Evolutionary conservation across 2,888 invertebrate species (phyloP), one percentile per base, ranked within the genome.

Genomic region (Panzeria rudis): DNA sequence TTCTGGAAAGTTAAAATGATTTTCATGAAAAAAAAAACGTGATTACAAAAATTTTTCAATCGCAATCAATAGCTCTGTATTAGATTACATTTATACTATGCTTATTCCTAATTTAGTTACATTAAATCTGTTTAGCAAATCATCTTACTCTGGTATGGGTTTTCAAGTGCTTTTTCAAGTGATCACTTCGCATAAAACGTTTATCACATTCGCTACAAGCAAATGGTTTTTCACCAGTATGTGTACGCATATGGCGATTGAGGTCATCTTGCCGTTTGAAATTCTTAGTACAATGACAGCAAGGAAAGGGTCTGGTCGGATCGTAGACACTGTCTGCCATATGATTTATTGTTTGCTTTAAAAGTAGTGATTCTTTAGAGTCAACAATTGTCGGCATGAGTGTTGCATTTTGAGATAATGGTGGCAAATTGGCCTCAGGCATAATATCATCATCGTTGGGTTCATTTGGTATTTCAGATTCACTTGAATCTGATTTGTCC

Each of bases 191-290:
- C 59, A 90, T 89, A 72, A 92, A 92, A 13, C 90, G 88, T 29
- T 90, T 89, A 38, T 88, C 88, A 78, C 91, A 92, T 62, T 89
- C 88, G 9, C 83, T 87, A 61, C 91, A 92, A 25, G 87, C 88
- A 59, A 88, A 92, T 3, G 91, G 91, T 68, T 91, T 92, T 72
- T 91, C 92, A 0, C 91, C 91, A 0, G 87, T 88, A 77, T 92
- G 91, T 50, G 91, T 92, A 41, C 92, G 89, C 85, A 88, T 88
- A 73, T 92, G 91, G 3, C 91, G 91, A 75, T 91, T 92, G 9
- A 92, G 88, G 87, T 92, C 91, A 73, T 92, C 91, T 81, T 91
- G 91, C 3, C 91, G 89, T 75, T 90, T 91, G 61, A 92, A 92
- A 29, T 89, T 84, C 56, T 91, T 92, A 23, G 87, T 84, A 68